These are phyloP conservation scores for Nymphalis io DNA, from an alignment of 1,140 invertebrate species.

Conservation along the genomic window DNA sequence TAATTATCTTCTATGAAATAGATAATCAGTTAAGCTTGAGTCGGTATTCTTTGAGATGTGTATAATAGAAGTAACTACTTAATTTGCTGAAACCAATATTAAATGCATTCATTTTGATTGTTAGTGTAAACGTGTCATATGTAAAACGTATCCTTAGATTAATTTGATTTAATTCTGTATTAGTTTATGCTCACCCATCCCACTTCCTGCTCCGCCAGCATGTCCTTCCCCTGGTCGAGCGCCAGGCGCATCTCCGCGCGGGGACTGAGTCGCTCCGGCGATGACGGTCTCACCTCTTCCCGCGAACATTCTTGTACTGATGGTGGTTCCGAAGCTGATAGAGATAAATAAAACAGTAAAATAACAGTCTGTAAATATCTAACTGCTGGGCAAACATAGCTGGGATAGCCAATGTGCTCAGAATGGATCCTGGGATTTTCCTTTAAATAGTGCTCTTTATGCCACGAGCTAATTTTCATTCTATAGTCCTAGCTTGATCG, in stretches of 20 bases:
- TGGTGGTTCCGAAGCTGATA: constrained; percentile 62
- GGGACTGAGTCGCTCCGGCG: constrained; percentile 80
- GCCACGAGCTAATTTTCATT: too few species aligned
- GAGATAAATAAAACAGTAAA: not conserved
- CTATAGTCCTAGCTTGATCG: too few species aligned
- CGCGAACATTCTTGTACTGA: constrained; percentile 53
- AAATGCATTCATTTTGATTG: too few species aligned
- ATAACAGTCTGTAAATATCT: not conserved
- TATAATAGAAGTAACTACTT: too few species aligned
- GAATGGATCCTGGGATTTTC: not conserved
- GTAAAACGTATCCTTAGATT: too few species aligned
- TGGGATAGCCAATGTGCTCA: not conserved
- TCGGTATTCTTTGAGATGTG: too few species aligned
- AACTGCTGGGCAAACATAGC: not conserved
- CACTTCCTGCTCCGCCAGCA: constrained; percentile 77
- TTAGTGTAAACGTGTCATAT: too few species aligned
- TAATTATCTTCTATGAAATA: not conserved
- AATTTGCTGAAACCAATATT: too few species aligned
- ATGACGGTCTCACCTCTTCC: constrained; percentile 47
- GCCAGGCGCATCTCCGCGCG: constrained; percentile 83
- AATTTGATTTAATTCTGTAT: too few species aligned
- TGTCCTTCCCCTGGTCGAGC: constrained; percentile 78
- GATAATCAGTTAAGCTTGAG: too few species aligned
- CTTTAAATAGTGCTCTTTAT: too few species aligned
- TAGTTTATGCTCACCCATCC: constrained; percentile 36